Conservation (phyloP, 2,888 invertebrate genomes). For the Cyaniris semiargus region DNA sequence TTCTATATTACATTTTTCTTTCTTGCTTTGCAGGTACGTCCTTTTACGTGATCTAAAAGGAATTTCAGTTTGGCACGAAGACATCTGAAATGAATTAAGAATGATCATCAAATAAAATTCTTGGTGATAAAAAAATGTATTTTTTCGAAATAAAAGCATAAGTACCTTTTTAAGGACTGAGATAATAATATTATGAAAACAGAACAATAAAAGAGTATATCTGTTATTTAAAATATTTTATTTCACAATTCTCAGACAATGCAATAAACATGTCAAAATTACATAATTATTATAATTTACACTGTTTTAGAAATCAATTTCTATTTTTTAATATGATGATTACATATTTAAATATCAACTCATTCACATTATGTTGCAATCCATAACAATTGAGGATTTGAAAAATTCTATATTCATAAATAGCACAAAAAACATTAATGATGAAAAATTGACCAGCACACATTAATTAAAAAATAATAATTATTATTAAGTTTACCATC, state of each 20-base stretch:
- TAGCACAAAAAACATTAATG: neutral
- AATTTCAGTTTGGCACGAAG: constrained; percentile 70
- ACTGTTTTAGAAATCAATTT: neutral
- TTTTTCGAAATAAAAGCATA: constrained; percentile 19
- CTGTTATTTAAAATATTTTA: constrained; percentile 32
- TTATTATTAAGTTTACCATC: neutral
- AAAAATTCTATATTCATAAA: neutral
- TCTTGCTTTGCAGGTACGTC: constrained; percentile 49
- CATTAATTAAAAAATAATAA: neutral
- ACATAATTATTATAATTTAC: neutral
- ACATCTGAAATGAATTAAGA: constrained; percentile 58
- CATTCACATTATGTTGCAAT: neutral
- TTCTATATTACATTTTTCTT: constrained; percentile 53
- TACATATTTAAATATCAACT: neutral
- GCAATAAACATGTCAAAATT: constrained; percentile 25
- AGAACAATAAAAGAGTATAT: neutral
- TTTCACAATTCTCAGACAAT: constrained; percentile 26
- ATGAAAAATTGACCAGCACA: neutral
- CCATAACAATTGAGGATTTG: neutral
- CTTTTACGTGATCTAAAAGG: constrained; percentile 76
- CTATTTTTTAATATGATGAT: neutral
- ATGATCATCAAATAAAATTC: neutral
- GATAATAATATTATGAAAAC: neutral
- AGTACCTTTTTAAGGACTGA: neutral
- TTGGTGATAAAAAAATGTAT: no score